Evolutionary conservation across 2,888 invertebrate genomes (phyloP).

Genomic region (Baccha elongata): DNA sequence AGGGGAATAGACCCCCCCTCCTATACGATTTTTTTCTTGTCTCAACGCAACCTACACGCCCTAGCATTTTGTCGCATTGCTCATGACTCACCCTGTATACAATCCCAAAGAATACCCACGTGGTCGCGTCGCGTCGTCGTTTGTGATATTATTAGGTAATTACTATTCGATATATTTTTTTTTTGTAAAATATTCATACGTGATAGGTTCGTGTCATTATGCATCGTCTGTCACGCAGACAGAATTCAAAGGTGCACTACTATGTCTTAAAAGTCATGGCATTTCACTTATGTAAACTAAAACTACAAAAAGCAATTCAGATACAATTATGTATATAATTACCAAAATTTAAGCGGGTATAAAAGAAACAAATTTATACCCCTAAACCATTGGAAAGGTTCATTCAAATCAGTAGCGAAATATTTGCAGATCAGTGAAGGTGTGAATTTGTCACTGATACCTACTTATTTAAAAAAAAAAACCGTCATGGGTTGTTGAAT

Average conservation of each 20-base stretch:
- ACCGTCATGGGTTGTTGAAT: constrained; percentile 1
- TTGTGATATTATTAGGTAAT: constrained; percentile 29
- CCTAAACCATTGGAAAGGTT: background rate
- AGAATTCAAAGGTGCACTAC: background rate
- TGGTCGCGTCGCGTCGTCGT: background rate
- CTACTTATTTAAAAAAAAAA: constrained; percentile 1
- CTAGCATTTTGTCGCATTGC: no score
- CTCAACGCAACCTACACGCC: no score
- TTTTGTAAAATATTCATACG: background rate
- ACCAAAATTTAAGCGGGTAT: constrained; percentile 4
- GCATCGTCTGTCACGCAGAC: background rate
- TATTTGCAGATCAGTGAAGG: constrained; percentile 65
- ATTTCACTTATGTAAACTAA: background rate
- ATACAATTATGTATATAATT: no score
- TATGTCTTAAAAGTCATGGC: background rate
- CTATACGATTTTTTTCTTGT: no score
- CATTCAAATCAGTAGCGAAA: constrained; percentile 34
- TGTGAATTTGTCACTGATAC: constrained; percentile 37
- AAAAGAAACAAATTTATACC: background rate
- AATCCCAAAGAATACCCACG: background rate
- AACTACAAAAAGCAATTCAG: background rate
- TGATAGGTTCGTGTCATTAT: background rate
- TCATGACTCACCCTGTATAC: no score
- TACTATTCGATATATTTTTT: constrained; percentile 37
- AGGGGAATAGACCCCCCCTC: no score